A percentile compares a stretch with the other conserved stretches of the same genome.
These are phyloP conservation scores for Meteorus colon DNA, from an alignment of 2,888 invertebrate species.

Conservation along the genomic window DNA sequence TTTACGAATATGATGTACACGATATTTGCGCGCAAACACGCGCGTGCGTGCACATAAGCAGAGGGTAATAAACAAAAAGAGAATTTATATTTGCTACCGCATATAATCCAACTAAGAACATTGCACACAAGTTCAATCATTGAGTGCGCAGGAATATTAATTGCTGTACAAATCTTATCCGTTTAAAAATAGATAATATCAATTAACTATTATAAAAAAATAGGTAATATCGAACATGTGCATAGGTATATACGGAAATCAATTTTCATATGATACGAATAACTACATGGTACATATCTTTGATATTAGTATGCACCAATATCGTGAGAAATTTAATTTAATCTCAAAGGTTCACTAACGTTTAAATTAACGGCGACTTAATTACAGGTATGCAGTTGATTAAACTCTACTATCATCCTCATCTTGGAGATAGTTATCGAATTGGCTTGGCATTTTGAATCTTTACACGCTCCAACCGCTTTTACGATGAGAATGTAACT, in stretches of 20 bases:
- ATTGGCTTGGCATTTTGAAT: background rate
- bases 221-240: background rate
- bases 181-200: background rate
- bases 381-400: background rate
- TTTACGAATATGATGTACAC: constrained; percentile 31
- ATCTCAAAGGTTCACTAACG: background rate
- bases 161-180: background rate
- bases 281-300: background rate
- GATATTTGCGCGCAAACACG: constrained; percentile 16
- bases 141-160: constrained; percentile 20
- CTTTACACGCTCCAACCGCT: background rate
- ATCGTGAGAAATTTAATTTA: background rate
- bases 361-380: background rate
- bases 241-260: background rate
- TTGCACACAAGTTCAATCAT: constrained; percentile 20
- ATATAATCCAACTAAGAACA: background rate
- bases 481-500: background rate
- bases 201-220: background rate
- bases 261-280: background rate
- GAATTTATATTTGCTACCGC: constrained; percentile 25
- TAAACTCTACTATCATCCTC: background rate
- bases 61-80: background rate
- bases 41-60: constrained; percentile 21
- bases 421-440: background rate
- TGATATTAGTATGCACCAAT: background rate